Evolutionary conservation across 2,888 invertebrate species (phyloP), one percentile per base, ranked within the genome.

Genomic region (Patella caerulea): DNA sequence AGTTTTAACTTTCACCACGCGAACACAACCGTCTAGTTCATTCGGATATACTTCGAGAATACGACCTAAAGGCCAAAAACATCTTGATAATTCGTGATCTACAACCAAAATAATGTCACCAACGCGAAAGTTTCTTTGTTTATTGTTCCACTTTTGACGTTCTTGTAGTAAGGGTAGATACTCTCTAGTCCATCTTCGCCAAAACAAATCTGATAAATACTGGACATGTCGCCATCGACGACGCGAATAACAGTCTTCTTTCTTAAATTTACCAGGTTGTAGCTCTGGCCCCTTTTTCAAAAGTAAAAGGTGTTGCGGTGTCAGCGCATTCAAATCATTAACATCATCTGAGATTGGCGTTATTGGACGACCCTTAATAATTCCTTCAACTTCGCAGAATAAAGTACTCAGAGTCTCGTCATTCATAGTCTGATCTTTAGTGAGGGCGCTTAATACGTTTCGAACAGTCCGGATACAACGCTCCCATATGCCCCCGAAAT

Each of bases 401-500:
- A 81, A 74, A 14, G 80, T 81, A 9, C 17, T 19, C 17, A 80
- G 53, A 24, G 19, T 29, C 45, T 81, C 82, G 77, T 79, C 80
- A 70, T 45, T 59, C 14, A 74, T 24, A 4, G 29, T 15, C 54
- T 81, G 78, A 45, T 77, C 53, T 24, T 71, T 69, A 15, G 79
- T 5, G 3, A 82, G 17, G 24, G 70, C 69, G 56, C 72, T 70
- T 45, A 77, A 73, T 19, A 82, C 72, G 24, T 76, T 73, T 29
- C 81, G 54, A 15, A 75, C 72, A 15, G 78, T 74, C 55, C 83
- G 19, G 24, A 82, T 82, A 53, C 76, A 56, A 55, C 83, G 54
- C 77, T 82, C 79, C 80, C 80, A 82, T n/a, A 78, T 74, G 19
- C 81, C 82, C 14, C 81, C 79, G 34, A 76, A 73, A 69, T 83